Evolutionary conservation across 2,888 invertebrate species (phyloP).

Genomic region (Spodoptera picta): DNA sequence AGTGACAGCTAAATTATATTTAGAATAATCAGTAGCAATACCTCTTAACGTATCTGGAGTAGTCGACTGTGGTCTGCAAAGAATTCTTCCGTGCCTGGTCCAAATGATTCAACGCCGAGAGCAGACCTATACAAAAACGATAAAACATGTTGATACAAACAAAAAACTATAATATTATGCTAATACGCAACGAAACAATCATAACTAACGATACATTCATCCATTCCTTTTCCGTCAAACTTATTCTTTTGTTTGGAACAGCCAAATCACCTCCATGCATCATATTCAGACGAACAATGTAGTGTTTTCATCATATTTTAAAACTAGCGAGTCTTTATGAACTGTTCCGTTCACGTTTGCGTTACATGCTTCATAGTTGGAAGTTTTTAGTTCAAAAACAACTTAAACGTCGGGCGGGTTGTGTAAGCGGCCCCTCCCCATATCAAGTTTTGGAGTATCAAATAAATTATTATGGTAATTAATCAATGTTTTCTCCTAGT

Average conservation of each 20-base stretch:
- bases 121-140: constrained; percentile 76
- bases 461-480: constrained; percentile 89
- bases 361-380: constrained; percentile 66
- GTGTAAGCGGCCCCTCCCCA: constrained; percentile 81
- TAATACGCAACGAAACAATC: constrained; percentile 80
- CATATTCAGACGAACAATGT: constrained; percentile 84
- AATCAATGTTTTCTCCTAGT: constrained; percentile 89
- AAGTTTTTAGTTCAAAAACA: constrained; percentile 78
- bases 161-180: constrained; percentile 71
- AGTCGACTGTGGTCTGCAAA: constrained; percentile 92
- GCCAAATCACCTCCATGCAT: constrained; percentile 85
- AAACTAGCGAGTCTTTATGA: constrained; percentile 65
- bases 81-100: constrained; percentile 88
- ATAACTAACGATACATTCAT: constrained; percentile 79
- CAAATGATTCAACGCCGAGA: constrained; percentile 85
- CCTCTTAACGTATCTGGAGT: constrained; percentile 96
- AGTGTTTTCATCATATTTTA: constrained; percentile 83
- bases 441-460: constrained; percentile 88
- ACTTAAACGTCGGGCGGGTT: constrained; percentile 75
- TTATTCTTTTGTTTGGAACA: constrained; percentile 87
- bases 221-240: constrained; percentile 82
- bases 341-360: constrained; percentile 68
- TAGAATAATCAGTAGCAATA: constrained; percentile 61
- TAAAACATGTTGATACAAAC: constrained; percentile 63
- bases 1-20: constrained; percentile 58